Percentiles rank a stretch among this genome's conserved stretches.
These are phyloP conservation scores for Craseonycteris thonglongyai DNA, from an alignment of 2,113 vertebrate genomes.

Conservation along the genomic window DNA sequence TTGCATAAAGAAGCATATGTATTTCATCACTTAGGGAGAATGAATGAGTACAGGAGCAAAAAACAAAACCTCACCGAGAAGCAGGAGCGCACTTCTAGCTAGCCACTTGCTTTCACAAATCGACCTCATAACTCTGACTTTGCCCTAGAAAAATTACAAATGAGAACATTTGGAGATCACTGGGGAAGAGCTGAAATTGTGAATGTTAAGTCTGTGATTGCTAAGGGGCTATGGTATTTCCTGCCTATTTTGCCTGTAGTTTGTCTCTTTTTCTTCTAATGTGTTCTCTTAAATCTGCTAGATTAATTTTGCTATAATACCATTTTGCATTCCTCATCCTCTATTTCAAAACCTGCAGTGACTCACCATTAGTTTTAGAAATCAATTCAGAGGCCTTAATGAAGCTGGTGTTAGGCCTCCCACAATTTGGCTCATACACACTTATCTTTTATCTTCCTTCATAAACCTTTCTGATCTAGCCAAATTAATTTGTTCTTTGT, in stretches of 20 bases:
- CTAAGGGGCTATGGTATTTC: conserved; percentile 31
- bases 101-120: neutral
- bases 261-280: conserved; percentile 5
- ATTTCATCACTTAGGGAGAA: neutral
- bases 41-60: neutral
- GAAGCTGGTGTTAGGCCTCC: neutral
- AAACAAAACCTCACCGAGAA: neutral
- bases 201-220: conserved; percentile 30
- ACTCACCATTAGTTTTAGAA: conserved; percentile 23
- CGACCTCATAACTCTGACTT: conserved; percentile 26
- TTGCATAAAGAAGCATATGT: neutral
- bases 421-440: neutral
- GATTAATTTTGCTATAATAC: conserved; percentile 49
- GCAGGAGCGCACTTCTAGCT: neutral
- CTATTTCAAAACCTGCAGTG: conserved; percentile 9
- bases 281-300: neutral
- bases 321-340: neutral
- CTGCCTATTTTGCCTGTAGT: neutral
- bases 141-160: conserved; percentile 61
- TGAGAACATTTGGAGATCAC: conserved; percentile 41
- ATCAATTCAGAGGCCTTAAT: neutral
- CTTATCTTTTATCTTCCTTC: neutral
- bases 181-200: conserved; percentile 29
- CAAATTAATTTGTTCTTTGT: neutral
- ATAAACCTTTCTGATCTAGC: neutral